Percentiles rank a stretch among this genome's conserved stretches.
phyloP scores from a whole-genome alignment of 2,113 vertebrate species.

The Lagopus leucura region DNA sequence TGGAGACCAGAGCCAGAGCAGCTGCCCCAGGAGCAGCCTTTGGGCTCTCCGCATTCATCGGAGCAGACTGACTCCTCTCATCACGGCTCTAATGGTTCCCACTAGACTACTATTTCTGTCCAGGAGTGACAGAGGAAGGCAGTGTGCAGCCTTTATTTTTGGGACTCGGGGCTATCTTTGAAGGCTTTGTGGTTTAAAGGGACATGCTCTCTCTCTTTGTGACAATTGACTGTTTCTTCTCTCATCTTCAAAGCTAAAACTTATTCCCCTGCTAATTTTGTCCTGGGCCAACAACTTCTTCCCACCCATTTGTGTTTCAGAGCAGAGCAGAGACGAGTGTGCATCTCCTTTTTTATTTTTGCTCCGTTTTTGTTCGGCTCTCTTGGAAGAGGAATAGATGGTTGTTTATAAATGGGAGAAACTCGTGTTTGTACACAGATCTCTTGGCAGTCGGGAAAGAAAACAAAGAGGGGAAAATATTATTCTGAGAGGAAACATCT shows the following conservation, averaged over 20 bases:
- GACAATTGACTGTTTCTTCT: constrained; percentile 62
- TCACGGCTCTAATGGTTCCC: constrained; percentile 20
- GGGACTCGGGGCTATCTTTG: constrained; percentile 60
- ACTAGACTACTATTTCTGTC: constrained; percentile 63
- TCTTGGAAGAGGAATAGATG: background rate
- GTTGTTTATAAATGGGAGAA: background rate
- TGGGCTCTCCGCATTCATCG: background rate
- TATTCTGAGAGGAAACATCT: background rate
- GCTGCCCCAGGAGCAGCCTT: constrained; percentile 38
- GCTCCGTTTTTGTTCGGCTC: background rate
- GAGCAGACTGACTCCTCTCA: constrained; percentile 46
- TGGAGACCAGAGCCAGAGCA: background rate
- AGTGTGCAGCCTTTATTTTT: constrained; percentile 60
- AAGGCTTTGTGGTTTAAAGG: constrained; percentile 56
- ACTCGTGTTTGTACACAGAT: constrained; percentile 10
- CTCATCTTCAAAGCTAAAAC: constrained; percentile 60
- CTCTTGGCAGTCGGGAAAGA: background rate
- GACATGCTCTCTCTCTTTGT: background rate
- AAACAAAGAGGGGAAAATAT: background rate
- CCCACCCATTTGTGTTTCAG: background rate
- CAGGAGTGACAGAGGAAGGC: constrained; percentile 31
- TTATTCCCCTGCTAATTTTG: constrained; percentile 18
- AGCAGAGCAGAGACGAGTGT: background rate
- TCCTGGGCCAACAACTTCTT: background rate
- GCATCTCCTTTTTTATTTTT: background rate